phyloP scores from a whole-genome alignment of 2,888 invertebrate species.

The Acanthosepion esculentum region DNA sequence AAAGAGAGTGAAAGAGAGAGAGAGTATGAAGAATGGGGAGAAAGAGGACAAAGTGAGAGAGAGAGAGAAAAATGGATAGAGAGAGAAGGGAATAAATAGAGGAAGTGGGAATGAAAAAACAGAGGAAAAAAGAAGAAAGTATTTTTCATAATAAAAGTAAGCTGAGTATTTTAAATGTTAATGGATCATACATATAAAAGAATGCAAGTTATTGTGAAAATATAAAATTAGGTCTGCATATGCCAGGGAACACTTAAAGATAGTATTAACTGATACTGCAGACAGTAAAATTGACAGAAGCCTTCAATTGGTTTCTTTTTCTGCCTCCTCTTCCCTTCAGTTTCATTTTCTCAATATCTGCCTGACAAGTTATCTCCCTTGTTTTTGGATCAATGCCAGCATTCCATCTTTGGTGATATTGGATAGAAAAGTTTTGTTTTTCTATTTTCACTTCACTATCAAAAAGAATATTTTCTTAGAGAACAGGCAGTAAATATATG shows the following conservation, averaged over 20 bases:
- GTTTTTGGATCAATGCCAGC: neutral
- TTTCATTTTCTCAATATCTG: neutral
- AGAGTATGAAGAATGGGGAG: neutral
- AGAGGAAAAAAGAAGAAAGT: no score
- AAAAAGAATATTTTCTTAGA: neutral
- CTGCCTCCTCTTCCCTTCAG: neutral
- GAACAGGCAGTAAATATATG: neutral
- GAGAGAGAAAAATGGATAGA: no score
- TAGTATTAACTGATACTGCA: neutral
- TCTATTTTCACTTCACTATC: neutral
- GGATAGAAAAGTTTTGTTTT: neutral
- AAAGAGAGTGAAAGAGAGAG: no score
- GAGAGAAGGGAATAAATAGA: no score
- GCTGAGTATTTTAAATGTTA: neutral
- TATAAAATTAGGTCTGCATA: neutral
- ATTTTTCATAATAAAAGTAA: neutral
- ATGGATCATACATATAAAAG: neutral
- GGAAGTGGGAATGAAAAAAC: no score
- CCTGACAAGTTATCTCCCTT: neutral
- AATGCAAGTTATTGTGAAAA: neutral
- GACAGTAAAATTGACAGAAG: constrained; percentile 1
- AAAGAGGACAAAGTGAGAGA: neutral
- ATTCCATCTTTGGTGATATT: neutral
- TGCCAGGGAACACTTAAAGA: neutral
- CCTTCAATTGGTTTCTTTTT: neutral